Evolutionary conservation across 2,888 invertebrate genomes (phyloP).

Genomic region (Campoletis raptor): DNA sequence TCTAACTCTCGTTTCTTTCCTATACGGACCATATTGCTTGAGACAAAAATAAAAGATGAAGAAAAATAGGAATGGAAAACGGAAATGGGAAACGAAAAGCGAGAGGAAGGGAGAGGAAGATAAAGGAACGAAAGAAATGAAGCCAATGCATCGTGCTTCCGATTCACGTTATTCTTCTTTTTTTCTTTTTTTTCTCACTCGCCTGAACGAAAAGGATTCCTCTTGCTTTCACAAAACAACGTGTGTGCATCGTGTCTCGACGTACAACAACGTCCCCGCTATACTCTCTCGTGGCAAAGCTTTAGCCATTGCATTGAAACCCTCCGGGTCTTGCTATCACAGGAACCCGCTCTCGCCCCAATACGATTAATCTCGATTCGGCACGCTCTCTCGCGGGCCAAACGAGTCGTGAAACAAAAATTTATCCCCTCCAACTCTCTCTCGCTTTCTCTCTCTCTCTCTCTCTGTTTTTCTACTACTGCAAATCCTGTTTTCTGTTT

Average conservation of each 20-base stretch:
- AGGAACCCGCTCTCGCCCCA: not conserved
- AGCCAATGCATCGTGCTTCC: constrained; percentile 77
- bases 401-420: constrained; percentile 58
- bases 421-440: constrained; percentile 31
- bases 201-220: constrained; percentile 52
- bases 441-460: too few species aligned
- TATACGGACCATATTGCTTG: not conserved
- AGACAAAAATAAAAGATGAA: constrained; percentile 10
- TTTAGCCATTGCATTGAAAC: constrained; percentile 30
- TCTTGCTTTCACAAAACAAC: constrained; percentile 43
- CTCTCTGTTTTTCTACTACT: not conserved
- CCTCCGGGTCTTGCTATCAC: constrained; percentile 49
- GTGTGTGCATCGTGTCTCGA: constrained; percentile 32
- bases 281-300: constrained; percentile 27
- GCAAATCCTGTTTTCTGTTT: constrained; percentile 6
- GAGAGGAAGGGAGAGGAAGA: not conserved
- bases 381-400: constrained; percentile 41
- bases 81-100: constrained; percentile 27
- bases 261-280: constrained; percentile 26
- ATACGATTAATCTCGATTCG: constrained; percentile 66
- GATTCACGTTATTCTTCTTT: constrained; percentile 77
- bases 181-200: constrained; percentile 61
- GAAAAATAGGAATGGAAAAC: constrained; percentile 25
- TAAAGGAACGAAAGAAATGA: constrained; percentile 26
- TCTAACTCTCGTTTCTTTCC: constrained; percentile 60